Percentiles rank a stretch among this genome's conserved stretches.
Conservation (phyloP, 2,797 vertebrate genomes). For the Cottoperca gobio region DNA sequence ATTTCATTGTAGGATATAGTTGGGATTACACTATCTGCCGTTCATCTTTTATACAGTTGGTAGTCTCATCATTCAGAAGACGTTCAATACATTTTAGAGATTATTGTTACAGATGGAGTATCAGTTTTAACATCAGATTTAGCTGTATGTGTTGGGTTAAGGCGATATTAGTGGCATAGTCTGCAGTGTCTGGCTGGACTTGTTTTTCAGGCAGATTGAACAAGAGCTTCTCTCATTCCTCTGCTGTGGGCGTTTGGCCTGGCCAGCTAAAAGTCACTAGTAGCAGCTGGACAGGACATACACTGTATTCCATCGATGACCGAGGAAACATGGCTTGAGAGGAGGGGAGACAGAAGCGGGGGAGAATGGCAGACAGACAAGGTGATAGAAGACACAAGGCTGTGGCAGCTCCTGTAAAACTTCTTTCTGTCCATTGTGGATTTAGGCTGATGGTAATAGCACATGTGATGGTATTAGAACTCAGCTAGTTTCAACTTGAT, state of each 20-base stretch:
- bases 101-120: slow-evolving; percentile 30
- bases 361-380: slow-evolving; percentile 43
- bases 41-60: background rate
- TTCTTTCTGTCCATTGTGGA: slow-evolving; percentile 20
- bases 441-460: slow-evolving; percentile 54
- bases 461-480: slow-evolving; percentile 53
- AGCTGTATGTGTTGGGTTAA: slow-evolving; percentile 19
- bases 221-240: slow-evolving; percentile 70
- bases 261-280: slow-evolving; percentile 42
- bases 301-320: slow-evolving; percentile 50
- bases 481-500: background rate
- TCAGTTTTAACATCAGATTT: slow-evolving; percentile 16
- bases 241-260: slow-evolving; percentile 61
- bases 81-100: slow-evolving; percentile 5
- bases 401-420: slow-evolving; percentile 18
- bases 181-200: slow-evolving; percentile 49
- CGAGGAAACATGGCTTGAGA: slow-evolving; percentile 29
- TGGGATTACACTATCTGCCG: background rate
- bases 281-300: slow-evolving; percentile 61
- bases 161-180: slow-evolving; percentile 23
- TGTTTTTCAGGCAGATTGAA: slow-evolving; percentile 58
- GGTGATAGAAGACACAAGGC: slow-evolving; percentile 58
- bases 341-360: slow-evolving; percentile 35
- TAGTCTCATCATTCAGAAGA: background rate
- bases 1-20: background rate